Conservation (phyloP, 2,113 vertebrate genomes). For the Sorex araneus region DNA sequence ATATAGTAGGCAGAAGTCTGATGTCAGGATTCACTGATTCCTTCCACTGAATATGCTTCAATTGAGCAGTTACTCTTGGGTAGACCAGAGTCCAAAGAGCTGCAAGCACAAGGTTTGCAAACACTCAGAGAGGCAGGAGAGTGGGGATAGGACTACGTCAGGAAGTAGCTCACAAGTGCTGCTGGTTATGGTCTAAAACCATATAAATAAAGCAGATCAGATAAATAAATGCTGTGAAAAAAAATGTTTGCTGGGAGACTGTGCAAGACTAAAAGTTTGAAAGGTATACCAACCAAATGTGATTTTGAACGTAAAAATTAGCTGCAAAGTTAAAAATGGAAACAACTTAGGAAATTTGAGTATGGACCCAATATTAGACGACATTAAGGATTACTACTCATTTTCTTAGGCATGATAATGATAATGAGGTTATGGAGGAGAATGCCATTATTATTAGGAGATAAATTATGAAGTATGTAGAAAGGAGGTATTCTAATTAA, state of each 20-base stretch:
- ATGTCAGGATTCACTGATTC: neutral
- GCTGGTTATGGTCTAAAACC: no score
- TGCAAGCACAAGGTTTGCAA: neutral
- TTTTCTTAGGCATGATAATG: slow-evolving; percentile 5
- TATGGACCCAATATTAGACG: neutral
- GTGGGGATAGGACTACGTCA: neutral
- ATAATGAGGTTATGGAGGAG: neutral
- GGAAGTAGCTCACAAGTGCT: neutral
- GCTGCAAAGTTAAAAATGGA: neutral
- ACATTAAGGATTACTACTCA: slow-evolving; percentile 24
- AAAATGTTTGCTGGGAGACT: neutral
- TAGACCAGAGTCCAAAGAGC: neutral
- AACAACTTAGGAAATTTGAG: slow-evolving; percentile 1
- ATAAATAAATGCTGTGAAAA: neutral
- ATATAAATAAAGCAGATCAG: no score
- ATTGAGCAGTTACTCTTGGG: neutral
- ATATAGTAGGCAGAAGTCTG: neutral
- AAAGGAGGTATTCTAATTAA: neutral
- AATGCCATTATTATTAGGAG: slow-evolving; percentile 16
- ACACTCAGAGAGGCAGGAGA: neutral
- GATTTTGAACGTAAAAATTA: slow-evolving; percentile 23
- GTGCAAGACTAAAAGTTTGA: slow-evolving; percentile 22
- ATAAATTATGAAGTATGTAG: neutral
- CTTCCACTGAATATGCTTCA: neutral
- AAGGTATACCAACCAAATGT: neutral